Evolutionary conservation across 2,797 vertebrate species (phyloP).

Genomic region (Jordanella pulchra): DNA sequence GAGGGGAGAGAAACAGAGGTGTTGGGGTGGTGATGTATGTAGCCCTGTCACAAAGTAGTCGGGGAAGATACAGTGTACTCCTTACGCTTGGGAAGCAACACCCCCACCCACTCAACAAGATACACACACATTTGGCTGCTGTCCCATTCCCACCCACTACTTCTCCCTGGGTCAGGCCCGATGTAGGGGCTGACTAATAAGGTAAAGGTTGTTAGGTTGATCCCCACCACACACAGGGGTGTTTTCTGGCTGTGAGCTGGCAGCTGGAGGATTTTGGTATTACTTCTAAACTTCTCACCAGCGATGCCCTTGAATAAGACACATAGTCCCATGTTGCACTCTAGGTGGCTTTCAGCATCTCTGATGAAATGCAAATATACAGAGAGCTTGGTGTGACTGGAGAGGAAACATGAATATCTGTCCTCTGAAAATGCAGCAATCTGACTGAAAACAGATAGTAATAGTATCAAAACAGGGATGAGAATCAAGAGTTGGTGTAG

Average conservation of each 20-base stretch:
- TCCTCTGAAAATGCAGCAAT: constrained; percentile 1
- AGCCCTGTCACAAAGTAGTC: constrained; percentile 82
- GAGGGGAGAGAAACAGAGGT: constrained; percentile 80
- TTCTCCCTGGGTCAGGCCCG: constrained; percentile 69
- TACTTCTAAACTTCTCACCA: constrained; percentile 72
- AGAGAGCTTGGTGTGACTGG: constrained; percentile 19
- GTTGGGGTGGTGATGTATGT: constrained; percentile 85
- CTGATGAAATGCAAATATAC: constrained; percentile 68
- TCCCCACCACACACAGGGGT: constrained; percentile 72
- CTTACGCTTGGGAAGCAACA: constrained; percentile 81
- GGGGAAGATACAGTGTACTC: constrained; percentile 83
- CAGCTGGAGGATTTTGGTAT: constrained; percentile 70
- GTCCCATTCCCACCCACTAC: constrained; percentile 63
- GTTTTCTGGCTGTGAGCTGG: constrained; percentile 73
- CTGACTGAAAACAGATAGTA: not conserved
- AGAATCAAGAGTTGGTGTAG: not conserved
- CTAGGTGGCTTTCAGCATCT: constrained; percentile 60
- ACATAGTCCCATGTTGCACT: constrained; percentile 63
- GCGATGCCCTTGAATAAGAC: constrained; percentile 74
- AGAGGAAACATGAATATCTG: constrained; percentile 1
- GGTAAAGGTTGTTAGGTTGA: constrained; percentile 77
- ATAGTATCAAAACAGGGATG: not conserved
- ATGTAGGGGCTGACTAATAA: constrained; percentile 77
- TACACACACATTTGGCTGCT: constrained; percentile 65
- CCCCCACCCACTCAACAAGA: constrained; percentile 68